Base-by-base conservation (phyloP, 37 sponge, comb jelly and placozoan genomes). In the Agelas oroides region DNA sequence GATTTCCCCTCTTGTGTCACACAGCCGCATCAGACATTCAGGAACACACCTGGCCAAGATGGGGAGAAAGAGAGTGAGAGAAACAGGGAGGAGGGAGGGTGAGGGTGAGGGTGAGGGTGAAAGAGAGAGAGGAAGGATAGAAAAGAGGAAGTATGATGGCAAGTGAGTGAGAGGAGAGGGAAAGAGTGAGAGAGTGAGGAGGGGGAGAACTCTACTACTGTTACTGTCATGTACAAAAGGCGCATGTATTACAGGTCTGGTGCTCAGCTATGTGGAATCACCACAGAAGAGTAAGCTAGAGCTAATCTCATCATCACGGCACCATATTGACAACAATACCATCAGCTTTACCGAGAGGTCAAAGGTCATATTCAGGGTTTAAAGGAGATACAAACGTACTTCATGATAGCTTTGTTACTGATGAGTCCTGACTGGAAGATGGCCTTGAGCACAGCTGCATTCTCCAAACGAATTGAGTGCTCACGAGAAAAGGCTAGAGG, bases 1-100 rank as follows among this genome's bases (percentile, higher is more conserved):
- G 23, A 93, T 93, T 75, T 93, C 94, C 21, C 94, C 94, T 56
- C 78, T 77, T 13, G 94, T 93, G 87, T 93, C 94, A 59, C 86
- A 79, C 68, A 93, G 70, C 46, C 94, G 74, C 80, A 93, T 77
- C 56, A 93, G 56, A 53, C 83, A 86, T 86, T 93, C 94, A 11
- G 94, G 94, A 2, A 93, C 84, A 80, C 92, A 87, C 55, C 84
- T 84, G 77, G 11, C 55, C 5, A 5, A 25, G 62, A 25, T 2
- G 31, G 28, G n/a, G 35, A 34, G 65, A 17, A 27, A 25, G 62
- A 14, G 35, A 8, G 31, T 67, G 35, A 34, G 31, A 67, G 69
- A 6, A 12, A 33, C 3, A 34, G 69, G 39, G 20, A 71, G 17
- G 5, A 5, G 15, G 28, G 35, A 20, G 5, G 46, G 59, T 17